Conservation (phyloP, 2,797 vertebrate species). For the Heterohyrax brucei region DNA sequence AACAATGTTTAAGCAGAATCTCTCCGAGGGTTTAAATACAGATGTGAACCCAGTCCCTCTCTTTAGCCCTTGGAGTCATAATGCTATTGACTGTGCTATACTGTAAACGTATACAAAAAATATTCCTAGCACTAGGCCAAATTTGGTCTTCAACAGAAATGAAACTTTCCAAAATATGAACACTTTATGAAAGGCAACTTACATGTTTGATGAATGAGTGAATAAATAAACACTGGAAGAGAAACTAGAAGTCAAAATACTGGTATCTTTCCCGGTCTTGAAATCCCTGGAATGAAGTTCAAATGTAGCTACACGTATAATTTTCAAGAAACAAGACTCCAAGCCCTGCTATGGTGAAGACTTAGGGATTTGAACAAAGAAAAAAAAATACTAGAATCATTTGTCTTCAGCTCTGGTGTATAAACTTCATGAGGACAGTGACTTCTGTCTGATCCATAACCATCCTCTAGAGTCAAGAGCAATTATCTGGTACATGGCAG, state of each 20-base stretch:
- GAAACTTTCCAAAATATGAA: slow-evolving; percentile 37
- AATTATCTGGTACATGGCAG: background rate
- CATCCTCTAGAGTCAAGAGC: background rate
- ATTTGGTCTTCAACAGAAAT: slow-evolving; percentile 33
- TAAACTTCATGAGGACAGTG: background rate
- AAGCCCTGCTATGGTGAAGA: background rate
- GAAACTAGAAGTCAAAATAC: background rate
- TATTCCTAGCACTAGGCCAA: background rate
- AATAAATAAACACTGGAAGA: background rate
- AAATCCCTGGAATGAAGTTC: background rate
- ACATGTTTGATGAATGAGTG: background rate
- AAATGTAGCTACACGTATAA: background rate
- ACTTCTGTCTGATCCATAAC: background rate
- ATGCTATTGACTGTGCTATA: background rate
- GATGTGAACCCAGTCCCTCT: background rate
- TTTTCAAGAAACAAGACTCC: background rate
- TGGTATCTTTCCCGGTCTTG: background rate
- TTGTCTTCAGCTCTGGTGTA: background rate
- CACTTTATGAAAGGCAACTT: background rate
- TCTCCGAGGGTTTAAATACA: background rate
- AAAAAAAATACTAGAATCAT: background rate
- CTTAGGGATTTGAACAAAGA: background rate
- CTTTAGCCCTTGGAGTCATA: background rate
- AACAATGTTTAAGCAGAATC: background rate
- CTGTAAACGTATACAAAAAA: background rate